Base-by-base conservation (phyloP, 2,797 vertebrate species). In the Sebastes minor region DNA sequence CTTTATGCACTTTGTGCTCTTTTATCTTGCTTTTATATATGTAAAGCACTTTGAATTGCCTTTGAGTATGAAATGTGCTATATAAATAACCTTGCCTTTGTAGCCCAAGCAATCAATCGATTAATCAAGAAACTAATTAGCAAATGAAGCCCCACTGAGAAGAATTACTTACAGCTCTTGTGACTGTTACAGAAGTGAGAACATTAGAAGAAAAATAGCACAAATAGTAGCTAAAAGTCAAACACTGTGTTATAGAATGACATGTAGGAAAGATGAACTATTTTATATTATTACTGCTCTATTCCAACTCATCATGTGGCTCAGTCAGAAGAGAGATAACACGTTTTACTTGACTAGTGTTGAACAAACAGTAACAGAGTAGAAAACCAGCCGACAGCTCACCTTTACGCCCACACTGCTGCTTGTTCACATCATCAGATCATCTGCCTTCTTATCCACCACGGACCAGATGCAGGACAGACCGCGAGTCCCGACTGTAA, bases 351-450 rank as follows among this genome's bases (percentile, higher is more conserved):
- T 42, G 23, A 79, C 57, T 75, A 60, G 20, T 4, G 6, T 8
- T 49, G 8, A 28, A 42, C 22, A n/a, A 65, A 53, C 46, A 56
- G 55, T 52, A 22, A 16, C n/a, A 32, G 28, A 22, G 32, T 2
- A 57, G 38, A 42, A 33, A 64, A 3, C n/a, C 22, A 5, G 59
- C 32, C 20, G 49, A 11, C 30, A 20, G 72, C 84, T 91, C 86
- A 92, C 91, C 90, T 88, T 78, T 52, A 23, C 59, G 57, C 64
- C 74, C 76, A 49, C 71, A 35, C 33, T 10, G 78, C 74, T 61
- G 73, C 62, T 60, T 28, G 4, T 20, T 67, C 80, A 79, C 5
- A 63, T 7, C 71, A 16, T 49, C 62, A 4, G 23, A 67, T 16
- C 6, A 27, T 71, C 78, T 22, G 73, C 30, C 70, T 14, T 55